A percentile compares a stretch with the other conserved stretches of the same genome.
Evolutionary conservation across 1,140 invertebrate species (phyloP).

Genomic region (Bombus polaris): DNA sequence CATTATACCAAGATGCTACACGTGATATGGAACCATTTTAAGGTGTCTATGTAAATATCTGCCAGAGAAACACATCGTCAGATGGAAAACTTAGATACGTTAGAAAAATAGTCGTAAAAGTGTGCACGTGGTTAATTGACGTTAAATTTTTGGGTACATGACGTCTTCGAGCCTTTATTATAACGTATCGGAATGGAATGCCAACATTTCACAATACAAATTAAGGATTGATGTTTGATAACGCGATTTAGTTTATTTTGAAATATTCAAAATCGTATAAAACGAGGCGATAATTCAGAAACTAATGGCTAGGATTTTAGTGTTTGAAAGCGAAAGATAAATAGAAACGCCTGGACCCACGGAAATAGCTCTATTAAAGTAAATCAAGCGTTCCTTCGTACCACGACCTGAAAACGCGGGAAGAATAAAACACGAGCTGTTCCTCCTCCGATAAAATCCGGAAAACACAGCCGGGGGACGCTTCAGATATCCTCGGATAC

Average conservation of each 20-base stretch:
- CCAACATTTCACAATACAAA: neutral
- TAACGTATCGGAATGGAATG: neutral
- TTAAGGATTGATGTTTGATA: neutral
- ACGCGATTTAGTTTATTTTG: neutral
- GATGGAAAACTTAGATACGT: neutral
- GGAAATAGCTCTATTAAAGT: conserved; percentile 32
- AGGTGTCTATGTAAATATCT: neutral
- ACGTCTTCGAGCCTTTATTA: neutral
- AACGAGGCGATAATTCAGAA: neutral
- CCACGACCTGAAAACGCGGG: neutral
- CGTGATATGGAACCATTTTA: neutral
- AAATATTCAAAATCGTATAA: too few relatives aligned
- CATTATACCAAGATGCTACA: too few relatives aligned
- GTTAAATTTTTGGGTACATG: neutral
- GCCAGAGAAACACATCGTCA: neutral
- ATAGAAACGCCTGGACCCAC: neutral
- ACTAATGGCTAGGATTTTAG: too few relatives aligned
- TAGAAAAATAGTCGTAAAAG: neutral
- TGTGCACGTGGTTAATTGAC: neutral
- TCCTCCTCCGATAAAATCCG: conserved; percentile 38
- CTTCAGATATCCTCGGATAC: conserved; percentile 27
- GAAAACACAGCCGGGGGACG: neutral
- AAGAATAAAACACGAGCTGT: conserved; percentile 43
- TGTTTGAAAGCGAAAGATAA: neutral
- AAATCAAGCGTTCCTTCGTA: conserved; percentile 22